phyloP scores from a whole-genome alignment of 2,797 vertebrate species.

The Cryptoblepharus egeriae region DNA sequence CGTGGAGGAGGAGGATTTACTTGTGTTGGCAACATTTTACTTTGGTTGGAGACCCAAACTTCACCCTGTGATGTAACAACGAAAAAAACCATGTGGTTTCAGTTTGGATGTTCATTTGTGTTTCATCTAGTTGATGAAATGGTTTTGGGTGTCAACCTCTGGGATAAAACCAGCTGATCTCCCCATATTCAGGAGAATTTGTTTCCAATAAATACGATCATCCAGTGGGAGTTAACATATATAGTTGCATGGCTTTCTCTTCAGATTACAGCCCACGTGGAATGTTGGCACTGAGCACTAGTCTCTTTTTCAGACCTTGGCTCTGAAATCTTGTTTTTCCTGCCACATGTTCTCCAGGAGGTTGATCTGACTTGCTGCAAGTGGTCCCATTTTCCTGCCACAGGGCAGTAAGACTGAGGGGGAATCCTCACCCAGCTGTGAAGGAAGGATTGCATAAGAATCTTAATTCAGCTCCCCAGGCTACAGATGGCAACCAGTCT shows the following conservation, averaged over 20 bases:
- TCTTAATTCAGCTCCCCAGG: too few relatives aligned
- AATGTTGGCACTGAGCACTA: too few relatives aligned
- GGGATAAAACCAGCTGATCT: not conserved
- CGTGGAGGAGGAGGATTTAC: not conserved
- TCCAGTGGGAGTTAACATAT: not conserved
- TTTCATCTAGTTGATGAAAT: too few relatives aligned
- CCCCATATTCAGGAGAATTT: not conserved
- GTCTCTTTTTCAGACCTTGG: not conserved
- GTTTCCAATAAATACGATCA: too few relatives aligned
- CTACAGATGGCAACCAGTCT: too few relatives aligned
- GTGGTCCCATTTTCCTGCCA: too few relatives aligned
- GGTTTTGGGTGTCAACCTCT: not conserved
- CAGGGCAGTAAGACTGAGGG: not conserved
- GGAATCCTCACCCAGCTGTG: fast-evolving
- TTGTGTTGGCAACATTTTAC: not conserved
- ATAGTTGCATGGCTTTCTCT: not conserved
- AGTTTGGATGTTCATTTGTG: not conserved
- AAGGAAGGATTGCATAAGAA: not conserved
- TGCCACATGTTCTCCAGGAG: too few relatives aligned
- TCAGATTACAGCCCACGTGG: too few relatives aligned
- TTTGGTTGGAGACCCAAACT: not conserved
- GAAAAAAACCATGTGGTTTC: too few relatives aligned
- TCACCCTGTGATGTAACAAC: too few relatives aligned
- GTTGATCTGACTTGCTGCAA: too few relatives aligned
- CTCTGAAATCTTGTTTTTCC: not conserved